A percentile compares a stretch with the other conserved stretches of the same genome.
These are phyloP conservation scores for Progne subis DNA, from an alignment of 2,113 vertebrate genomes.

Conservation along the genomic window DNA sequence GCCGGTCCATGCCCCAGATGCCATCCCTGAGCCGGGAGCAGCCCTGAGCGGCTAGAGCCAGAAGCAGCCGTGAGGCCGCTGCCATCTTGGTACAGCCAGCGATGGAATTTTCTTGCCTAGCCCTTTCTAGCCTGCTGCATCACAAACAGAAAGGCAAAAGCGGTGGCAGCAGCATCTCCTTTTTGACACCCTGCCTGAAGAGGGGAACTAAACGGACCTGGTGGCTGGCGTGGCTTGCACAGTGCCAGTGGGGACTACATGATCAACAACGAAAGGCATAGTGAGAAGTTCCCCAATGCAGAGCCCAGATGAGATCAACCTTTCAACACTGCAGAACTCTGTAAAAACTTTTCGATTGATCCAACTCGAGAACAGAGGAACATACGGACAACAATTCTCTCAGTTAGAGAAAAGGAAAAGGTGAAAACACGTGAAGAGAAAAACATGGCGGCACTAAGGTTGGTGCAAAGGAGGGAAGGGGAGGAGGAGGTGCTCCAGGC, in stretches of 20 bases:
- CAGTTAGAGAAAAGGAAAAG: not conserved
- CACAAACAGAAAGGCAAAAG: not conserved
- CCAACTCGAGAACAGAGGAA: not conserved
- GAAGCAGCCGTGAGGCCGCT: fast-evolving
- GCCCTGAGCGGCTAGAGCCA: not conserved
- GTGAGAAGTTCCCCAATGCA: not conserved
- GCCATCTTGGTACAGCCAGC: not conserved
- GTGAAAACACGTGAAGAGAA: not conserved
- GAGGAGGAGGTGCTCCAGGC: not conserved
- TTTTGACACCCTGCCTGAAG: fast-evolving
- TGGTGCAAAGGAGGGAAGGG: not conserved
- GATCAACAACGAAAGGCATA: not conserved
- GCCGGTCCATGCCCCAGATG: fast-evolving
- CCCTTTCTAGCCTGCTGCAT: not conserved
- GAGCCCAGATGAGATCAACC: not conserved
- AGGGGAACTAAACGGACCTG: too few species aligned
- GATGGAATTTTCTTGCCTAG: not conserved
- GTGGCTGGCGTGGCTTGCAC: fast-evolving
- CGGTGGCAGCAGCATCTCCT: fast-evolving
- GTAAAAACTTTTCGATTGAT: not conserved
- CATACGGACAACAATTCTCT: not conserved
- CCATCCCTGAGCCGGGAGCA: fast-evolving
- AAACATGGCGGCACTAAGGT: not conserved
- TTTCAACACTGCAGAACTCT: not conserved
- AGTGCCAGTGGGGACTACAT: fast-evolving